Conservation (phyloP, 2,113 vertebrate species). For the Tylochromis polylepis region DNA sequence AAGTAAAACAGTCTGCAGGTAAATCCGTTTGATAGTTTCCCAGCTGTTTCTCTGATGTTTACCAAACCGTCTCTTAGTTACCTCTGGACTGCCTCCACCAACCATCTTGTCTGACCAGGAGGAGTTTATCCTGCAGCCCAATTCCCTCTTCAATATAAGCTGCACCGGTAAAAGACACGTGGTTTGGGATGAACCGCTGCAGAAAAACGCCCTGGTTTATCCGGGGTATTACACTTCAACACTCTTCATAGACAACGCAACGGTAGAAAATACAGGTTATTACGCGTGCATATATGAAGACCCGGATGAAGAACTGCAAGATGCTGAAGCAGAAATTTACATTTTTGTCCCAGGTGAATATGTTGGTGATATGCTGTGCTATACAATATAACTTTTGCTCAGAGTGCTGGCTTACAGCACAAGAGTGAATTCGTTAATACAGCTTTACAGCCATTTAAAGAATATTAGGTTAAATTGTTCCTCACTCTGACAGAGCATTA, state of each 20-base stretch:
- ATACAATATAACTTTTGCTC: not conserved
- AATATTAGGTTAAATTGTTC: not conserved
- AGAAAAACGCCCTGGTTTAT: slow-evolving; percentile 66
- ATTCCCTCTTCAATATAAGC: slow-evolving; percentile 81
- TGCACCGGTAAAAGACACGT: slow-evolving; percentile 83
- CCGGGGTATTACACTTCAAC: slow-evolving; percentile 76
- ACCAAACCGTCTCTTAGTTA: not conserved
- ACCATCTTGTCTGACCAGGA: slow-evolving; percentile 73
- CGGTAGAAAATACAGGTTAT: slow-evolving; percentile 76
- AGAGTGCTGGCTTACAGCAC: not conserved
- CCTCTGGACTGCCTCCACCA: slow-evolving; percentile 72
- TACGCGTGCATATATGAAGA: slow-evolving; percentile 80
- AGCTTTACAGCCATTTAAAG: not conserved
- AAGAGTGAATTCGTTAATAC: not conserved
- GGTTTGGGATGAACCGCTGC: slow-evolving; percentile 81
- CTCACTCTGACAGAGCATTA: not conserved
- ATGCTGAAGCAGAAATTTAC: slow-evolving; percentile 78
- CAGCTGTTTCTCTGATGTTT: not conserved
- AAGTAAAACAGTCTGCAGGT: not conserved
- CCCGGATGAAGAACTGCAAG: not conserved
- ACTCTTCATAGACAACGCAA: slow-evolving; percentile 78
- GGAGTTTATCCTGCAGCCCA: slow-evolving; percentile 77
- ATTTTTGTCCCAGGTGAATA: slow-evolving; percentile 85
- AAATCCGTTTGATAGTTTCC: not conserved
- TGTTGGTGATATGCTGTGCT: not conserved